These are phyloP conservation scores for Caenorhabditis brenneri DNA, from an alignment of 1,140 invertebrate species.

Conservation along the genomic window DNA sequence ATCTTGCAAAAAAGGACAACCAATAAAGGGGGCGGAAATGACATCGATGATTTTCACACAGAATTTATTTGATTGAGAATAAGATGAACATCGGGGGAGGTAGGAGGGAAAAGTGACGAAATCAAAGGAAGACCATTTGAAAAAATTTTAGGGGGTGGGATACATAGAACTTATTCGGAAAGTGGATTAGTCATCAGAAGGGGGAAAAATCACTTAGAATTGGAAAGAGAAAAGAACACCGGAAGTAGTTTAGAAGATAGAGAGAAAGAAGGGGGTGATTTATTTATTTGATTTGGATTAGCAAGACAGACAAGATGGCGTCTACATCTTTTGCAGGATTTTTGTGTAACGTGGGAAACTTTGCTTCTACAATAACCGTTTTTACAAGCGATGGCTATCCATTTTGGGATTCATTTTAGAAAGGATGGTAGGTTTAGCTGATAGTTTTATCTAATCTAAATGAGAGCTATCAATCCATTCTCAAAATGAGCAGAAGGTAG, in stretches of 20 bases:
- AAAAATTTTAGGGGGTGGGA: neutral
- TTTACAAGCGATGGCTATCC: no score
- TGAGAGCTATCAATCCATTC: no score
- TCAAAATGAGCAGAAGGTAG: no score
- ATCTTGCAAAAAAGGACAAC: neutral
- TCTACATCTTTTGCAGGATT: neutral
- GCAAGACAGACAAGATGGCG: neutral
- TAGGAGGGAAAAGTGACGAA: neutral
- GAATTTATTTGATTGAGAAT: neutral
- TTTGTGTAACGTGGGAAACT: no score
- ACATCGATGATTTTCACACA: neutral
- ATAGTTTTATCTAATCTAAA: no score
- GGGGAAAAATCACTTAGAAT: no score
- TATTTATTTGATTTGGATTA: neutral
- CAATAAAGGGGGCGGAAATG: conserved; percentile 6
- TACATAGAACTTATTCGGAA: neutral
- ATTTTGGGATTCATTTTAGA: no score
- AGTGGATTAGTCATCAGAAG: neutral
- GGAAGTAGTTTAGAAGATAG: neutral
- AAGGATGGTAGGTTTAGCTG: no score
- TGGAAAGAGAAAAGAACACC: neutral
- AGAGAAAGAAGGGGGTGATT: neutral
- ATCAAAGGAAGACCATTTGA: neutral
- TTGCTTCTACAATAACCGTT: no score
- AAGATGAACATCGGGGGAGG: neutral